Percentiles rank a stretch among this genome's conserved stretches.
Evolutionary conservation across 2,797 vertebrate species (phyloP).

Genomic region (Dicrostonyx torquatus): DNA sequence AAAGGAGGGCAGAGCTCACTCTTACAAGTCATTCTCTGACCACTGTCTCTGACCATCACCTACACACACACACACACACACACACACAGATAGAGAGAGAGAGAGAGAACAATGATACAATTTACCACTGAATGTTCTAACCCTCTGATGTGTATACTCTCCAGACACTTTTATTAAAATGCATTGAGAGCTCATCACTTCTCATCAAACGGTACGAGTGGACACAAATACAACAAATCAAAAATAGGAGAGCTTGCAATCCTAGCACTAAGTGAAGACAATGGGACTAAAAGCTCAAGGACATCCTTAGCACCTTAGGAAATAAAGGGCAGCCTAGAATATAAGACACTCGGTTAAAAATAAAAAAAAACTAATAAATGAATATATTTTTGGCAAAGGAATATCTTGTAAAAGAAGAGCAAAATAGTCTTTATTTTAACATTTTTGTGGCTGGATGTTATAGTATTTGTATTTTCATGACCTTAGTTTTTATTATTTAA

Average conservation of each 20-base stretch:
- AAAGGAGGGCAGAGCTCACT: background rate
- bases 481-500: constrained; percentile 81
- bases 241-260: too few species aligned
- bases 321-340: background rate
- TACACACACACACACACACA: too few species aligned
- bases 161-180: background rate
- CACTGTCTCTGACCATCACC: background rate
- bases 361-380: background rate
- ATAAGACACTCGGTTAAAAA: background rate
- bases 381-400: background rate
- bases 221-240: background rate
- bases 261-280: background rate
- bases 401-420: background rate
- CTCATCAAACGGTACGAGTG: background rate
- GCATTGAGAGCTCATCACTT: background rate
- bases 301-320: background rate
- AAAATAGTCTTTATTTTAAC: background rate
- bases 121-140: background rate
- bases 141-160: background rate
- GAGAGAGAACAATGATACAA: background rate
- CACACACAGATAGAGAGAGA: too few species aligned
- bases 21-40: background rate
- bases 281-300: background rate
- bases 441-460: background rate
- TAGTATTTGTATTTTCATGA: constrained; percentile 75